Base-by-base conservation (phyloP, 2,113 vertebrate genomes). In the Nothoprocta pentlandii region DNA sequence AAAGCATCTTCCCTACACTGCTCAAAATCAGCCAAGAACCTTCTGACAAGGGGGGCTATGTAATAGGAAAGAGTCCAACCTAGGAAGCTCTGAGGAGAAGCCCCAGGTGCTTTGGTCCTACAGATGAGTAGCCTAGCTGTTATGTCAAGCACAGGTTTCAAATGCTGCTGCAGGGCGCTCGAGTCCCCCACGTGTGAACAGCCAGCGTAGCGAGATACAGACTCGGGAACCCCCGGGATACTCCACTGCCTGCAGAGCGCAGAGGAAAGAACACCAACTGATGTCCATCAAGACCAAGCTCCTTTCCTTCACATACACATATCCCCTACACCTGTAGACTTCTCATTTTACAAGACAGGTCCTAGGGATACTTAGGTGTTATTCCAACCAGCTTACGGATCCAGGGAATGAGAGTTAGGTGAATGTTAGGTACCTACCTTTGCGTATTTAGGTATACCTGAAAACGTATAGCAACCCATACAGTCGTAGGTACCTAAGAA, bases 331-430 rank as follows among this genome's bases (percentile, higher is more conserved):
- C 25, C 46, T 16, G 20, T 6, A 16, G 26, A n/a, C 62, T 34
- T 73, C 32, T 16, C 44, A 68, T 22, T 47, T 39, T 10, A 16
- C 1, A 14, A 61, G 13, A 2, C 19, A 79, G 14, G 23, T 66
- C n/a, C 17, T 4, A 23, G 16, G 11, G 41, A 16, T 56, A 34
- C 53, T 26, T 3, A 42, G 42, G 21, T 36, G 4, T 16, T 63
- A 53, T 9, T 20, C 7, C 34, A 68, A n/a, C 4, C 74, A 81
- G 36, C 8, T 84, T 63, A 49, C 70, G 20, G 10, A 49, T 0
- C 6, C 4, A 16, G 16, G 16, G 2, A 4, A 10, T 2, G 7
- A 9, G 8, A 12, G 5, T 76, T 51, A 16, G 11, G 20, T 9
- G 53, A 61, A 12, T 42, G 28, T 62, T 58, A 39, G 15, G 25